These are phyloP conservation scores for Procavia capensis DNA, from an alignment of 2,113 vertebrate species.

Conservation along the genomic window DNA sequence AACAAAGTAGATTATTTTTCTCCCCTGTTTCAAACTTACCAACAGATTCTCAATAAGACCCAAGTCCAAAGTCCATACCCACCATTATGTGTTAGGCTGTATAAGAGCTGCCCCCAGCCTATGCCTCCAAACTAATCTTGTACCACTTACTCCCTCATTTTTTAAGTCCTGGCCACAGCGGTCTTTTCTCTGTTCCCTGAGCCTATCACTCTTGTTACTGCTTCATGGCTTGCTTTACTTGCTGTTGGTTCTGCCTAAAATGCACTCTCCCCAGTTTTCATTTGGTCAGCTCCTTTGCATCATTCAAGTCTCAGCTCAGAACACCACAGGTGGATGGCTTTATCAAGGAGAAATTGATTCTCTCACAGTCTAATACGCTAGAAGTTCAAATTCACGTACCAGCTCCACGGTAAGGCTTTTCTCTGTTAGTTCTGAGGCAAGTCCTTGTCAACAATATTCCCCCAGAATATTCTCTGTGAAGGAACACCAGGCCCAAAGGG, in stretches of 20 bases:
- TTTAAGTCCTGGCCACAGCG: background rate
- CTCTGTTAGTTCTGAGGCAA: too few species aligned
- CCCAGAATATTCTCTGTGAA: too few species aligned
- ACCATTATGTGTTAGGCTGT: background rate
- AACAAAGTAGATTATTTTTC: conserved; percentile 7
- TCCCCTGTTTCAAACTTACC: background rate
- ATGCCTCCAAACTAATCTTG: background rate
- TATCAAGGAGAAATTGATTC: too few species aligned
- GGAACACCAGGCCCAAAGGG: too few species aligned
- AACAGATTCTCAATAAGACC: background rate
- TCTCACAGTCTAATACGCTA: too few species aligned
- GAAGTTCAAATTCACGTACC: too few species aligned
- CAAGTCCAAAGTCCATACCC: background rate
- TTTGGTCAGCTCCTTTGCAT: background rate
- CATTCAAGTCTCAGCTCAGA: too few species aligned
- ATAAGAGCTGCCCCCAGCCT: background rate
- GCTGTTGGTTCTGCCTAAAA: background rate
- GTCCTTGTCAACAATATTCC: too few species aligned
- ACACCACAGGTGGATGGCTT: too few species aligned
- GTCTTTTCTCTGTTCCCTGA: background rate
- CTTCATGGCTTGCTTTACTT: background rate
- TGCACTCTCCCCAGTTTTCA: background rate
- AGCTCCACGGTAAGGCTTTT: too few species aligned
- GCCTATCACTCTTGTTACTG: background rate
- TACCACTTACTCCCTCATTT: background rate